Evolutionary conservation across 1,140 invertebrate genomes (phyloP).

Genomic region (Solenopsis fugax): DNA sequence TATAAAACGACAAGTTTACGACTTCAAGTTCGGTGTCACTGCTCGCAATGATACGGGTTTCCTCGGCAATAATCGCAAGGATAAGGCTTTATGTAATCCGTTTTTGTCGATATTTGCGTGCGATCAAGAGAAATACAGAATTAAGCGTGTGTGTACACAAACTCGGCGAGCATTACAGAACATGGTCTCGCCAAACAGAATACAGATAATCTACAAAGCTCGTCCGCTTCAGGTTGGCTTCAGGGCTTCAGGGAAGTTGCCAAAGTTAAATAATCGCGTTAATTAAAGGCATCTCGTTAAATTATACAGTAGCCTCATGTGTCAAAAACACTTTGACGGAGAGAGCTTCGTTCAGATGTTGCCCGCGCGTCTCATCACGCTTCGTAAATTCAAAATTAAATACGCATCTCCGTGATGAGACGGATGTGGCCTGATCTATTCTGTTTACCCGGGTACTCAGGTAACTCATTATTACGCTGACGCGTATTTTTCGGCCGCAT

Average conservation of each 20-base stretch:
- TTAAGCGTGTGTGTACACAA: not conserved
- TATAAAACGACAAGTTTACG: not conserved
- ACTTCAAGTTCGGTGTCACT: constrained; percentile 11
- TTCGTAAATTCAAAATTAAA: constrained; percentile 34
- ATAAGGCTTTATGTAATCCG: constrained; percentile 29
- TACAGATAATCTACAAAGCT: not conserved
- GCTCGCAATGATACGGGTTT: not conserved
- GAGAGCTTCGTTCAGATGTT: not conserved
- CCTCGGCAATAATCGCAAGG: not conserved
- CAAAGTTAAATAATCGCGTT: constrained; percentile 1
- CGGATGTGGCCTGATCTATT: not conserved
- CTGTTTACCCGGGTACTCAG: not conserved
- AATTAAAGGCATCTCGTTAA: constrained; percentile 23
- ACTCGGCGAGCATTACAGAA: not conserved
- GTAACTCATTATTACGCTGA: not conserved
- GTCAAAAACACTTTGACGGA: not conserved
- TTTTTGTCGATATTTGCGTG: constrained; percentile 8
- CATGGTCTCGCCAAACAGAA: not conserved
- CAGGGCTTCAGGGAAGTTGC: not conserved
- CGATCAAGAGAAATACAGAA: not conserved
- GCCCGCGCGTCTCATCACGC: not conserved
- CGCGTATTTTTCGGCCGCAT: too few relatives aligned
- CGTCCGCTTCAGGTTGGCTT: not conserved
- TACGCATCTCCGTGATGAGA: not conserved
- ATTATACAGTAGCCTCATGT: not conserved